Evolutionary conservation across 1,140 invertebrate genomes (phyloP).

Genomic region (Rhagoletis zephyria): DNA sequence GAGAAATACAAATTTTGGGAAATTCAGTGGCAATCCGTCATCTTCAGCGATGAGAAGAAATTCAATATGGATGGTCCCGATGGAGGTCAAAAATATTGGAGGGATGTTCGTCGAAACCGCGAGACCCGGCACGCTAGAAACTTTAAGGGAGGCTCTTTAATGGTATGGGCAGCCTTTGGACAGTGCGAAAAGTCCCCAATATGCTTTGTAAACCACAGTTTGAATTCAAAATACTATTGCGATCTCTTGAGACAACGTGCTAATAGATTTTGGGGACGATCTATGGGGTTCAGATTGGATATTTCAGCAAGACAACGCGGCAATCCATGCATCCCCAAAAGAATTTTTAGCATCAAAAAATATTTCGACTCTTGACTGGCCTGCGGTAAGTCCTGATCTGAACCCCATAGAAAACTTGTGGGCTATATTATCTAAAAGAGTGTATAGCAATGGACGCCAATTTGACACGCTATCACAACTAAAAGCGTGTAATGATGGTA

Average conservation of each 20-base stretch:
- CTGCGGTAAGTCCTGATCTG: conserved; percentile 56
- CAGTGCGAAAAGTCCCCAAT: conserved; percentile 17
- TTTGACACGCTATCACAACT: conserved; percentile 36
- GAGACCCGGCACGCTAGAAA: conserved; percentile 9
- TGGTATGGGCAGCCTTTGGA: conserved; percentile 56
- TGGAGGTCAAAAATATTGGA: too few relatives aligned
- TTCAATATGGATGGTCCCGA: too few relatives aligned
- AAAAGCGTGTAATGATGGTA: neutral
- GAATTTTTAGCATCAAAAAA: conserved; percentile 21
- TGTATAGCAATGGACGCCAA: conserved; percentile 56
- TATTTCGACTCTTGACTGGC: conserved; percentile 54
- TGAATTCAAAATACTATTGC: neutral
- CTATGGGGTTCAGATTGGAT: conserved; percentile 38
- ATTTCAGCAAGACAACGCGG: neutral
- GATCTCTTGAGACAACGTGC: conserved; percentile 3
- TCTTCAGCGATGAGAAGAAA: too few relatives aligned
- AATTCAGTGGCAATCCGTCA: too few relatives aligned
- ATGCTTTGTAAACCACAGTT: conserved; percentile 23
- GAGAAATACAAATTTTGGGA: too few relatives aligned
- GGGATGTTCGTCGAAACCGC: too few relatives aligned
- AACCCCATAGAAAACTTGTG: conserved; percentile 59
- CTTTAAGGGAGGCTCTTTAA: conserved; percentile 43
- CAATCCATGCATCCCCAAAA: conserved; percentile 30
- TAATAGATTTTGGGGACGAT: conserved; percentile 49
- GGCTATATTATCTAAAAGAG: conserved; percentile 54